Conservation (phyloP, 2,797 vertebrate species). For the Erithacus rubecula region DNA sequence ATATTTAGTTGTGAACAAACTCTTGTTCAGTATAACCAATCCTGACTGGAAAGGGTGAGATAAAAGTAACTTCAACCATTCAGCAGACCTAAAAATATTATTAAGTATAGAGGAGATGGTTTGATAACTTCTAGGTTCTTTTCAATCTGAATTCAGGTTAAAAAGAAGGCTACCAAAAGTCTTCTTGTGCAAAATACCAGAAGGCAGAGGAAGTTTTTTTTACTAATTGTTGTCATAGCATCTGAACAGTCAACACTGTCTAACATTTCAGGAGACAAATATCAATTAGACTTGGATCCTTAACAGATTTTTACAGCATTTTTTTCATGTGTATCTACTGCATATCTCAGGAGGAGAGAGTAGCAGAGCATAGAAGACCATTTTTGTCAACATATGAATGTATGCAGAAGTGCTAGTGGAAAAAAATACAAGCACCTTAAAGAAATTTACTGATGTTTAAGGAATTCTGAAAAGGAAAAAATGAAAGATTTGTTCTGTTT, state of each 20-base stretch:
- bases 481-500: background rate
- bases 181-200: background rate
- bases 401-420: background rate
- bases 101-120: background rate
- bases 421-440: background rate
- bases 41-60: background rate
- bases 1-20: background rate
- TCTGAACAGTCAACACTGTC: background rate
- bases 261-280: background rate
- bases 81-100: background rate
- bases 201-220: background rate
- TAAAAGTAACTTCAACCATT: background rate
- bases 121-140: background rate
- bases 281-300: background rate
- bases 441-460: background rate
- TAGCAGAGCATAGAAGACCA: background rate
- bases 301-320: background rate
- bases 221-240: background rate
- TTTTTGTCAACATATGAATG: background rate
- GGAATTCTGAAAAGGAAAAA: background rate
- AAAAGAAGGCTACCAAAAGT: background rate
- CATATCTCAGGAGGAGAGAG: background rate
- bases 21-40: background rate
- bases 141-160: background rate
- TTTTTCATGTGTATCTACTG: background rate